phyloP scores from a whole-genome alignment of 2,113 vertebrate species.

The Hemicordylus capensis region DNA sequence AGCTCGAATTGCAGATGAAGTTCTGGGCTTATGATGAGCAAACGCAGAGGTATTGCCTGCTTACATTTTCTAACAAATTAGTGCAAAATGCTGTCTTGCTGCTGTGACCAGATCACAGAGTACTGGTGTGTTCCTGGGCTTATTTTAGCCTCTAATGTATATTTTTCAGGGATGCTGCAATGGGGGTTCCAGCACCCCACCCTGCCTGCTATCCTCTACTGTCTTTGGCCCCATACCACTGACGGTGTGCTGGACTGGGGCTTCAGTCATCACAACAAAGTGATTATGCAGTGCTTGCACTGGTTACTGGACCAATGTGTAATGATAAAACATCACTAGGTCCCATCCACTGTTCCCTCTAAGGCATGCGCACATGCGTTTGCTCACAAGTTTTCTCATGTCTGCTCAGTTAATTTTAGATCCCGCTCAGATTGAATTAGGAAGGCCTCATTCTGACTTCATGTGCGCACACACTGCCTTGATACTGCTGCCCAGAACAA shows the following conservation, averaged over 20 bases:
- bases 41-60: slow-evolving; percentile 83
- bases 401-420: too few species aligned
- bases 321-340: too few species aligned
- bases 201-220: too few species aligned
- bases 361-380: too few species aligned
- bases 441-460: too few species aligned
- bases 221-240: not conserved
- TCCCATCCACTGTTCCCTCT: too few species aligned
- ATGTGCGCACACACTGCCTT: too few species aligned
- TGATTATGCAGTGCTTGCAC: not conserved
- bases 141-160: not conserved
- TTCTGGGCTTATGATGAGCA: slow-evolving; percentile 86
- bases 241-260: not conserved
- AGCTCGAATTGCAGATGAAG: slow-evolving; percentile 87
- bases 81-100: not conserved
- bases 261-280: not conserved
- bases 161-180: not conserved
- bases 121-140: not conserved
- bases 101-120: not conserved
- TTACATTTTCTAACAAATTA: not conserved
- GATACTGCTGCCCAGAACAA: too few species aligned
- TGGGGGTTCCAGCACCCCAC: not conserved
- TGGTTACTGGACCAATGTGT: not conserved
- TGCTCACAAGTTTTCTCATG: too few species aligned
- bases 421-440: too few species aligned